Conservation (phyloP, 2,888 invertebrate species). For the Lasioglossum vierecki region DNA sequence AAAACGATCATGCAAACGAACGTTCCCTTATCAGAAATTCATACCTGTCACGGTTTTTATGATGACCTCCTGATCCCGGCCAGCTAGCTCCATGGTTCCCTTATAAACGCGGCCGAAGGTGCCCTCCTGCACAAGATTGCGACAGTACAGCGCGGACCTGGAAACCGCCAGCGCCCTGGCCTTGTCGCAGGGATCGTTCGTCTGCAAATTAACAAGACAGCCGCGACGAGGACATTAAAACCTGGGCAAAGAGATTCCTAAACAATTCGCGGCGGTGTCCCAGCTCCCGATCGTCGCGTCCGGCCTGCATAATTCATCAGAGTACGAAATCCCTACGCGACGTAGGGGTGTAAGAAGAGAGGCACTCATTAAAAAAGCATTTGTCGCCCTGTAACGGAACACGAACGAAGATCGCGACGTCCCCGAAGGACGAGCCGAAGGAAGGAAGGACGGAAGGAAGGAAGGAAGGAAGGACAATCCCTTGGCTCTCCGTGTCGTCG, state of each 20-base stretch:
- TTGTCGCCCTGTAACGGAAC: slow-evolving; percentile 62
- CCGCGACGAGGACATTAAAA: slow-evolving; percentile 17
- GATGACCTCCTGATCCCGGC: slow-evolving; percentile 90
- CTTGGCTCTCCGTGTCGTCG: slow-evolving; percentile 32
- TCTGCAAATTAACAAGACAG: slow-evolving; percentile 66
- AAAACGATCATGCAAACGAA: neutral
- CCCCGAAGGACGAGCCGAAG: slow-evolving; percentile 37
- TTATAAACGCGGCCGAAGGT: slow-evolving; percentile 95
- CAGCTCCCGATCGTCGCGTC: slow-evolving; percentile 10
- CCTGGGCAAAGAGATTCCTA: slow-evolving; percentile 19
- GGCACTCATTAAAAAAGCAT: slow-evolving; percentile 69
- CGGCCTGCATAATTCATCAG: slow-evolving; percentile 63
- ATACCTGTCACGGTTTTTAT: slow-evolving; percentile 94
- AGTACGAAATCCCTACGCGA: slow-evolving; percentile 39
- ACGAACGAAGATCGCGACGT: slow-evolving; percentile 45
- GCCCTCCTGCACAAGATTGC: slow-evolving; percentile 90
- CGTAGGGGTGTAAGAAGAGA: neutral
- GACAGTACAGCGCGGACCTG: slow-evolving; percentile 87
- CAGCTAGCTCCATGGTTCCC: slow-evolving; percentile 88
- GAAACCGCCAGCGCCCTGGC: slow-evolving; percentile 87
- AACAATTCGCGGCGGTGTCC: slow-evolving; percentile 28
- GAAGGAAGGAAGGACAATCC: slow-evolving; percentile 17
- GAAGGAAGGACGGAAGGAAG: slow-evolving; percentile 29
- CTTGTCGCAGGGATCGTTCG: slow-evolving; percentile 86
- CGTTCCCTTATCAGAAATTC: neutral